A percentile compares a stretch with the other conserved stretches of the same genome.
Conservation (phyloP, 2,888 invertebrate species). For the Sialis fuliginosa region DNA sequence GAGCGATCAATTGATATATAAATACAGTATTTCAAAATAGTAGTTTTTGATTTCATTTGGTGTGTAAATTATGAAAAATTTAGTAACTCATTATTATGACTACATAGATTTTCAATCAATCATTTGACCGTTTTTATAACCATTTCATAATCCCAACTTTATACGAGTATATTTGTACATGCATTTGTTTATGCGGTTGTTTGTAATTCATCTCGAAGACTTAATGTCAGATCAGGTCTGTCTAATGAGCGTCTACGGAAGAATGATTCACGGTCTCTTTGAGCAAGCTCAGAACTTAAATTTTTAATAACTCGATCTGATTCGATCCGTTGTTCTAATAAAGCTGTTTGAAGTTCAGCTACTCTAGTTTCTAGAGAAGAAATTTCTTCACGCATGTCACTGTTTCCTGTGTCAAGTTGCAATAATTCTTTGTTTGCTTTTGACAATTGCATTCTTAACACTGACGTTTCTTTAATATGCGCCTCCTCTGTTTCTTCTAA, state of each 20-base stretch:
- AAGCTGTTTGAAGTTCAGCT: slow-evolving; percentile 7
- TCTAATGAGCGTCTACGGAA: slow-evolving; percentile 3
- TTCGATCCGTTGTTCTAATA: slow-evolving; percentile 3
- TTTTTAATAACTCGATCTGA: slow-evolving; percentile 7
- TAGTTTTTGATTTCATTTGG: too few species aligned
- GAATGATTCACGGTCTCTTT: slow-evolving; percentile 2
- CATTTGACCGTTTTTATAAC: too few species aligned
- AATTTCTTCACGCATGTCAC: slow-evolving; percentile 51
- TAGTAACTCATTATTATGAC: too few species aligned
- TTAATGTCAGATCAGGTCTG: neutral
- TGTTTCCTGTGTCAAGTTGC: slow-evolving; percentile 47
- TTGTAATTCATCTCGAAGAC: slow-evolving; percentile 2
- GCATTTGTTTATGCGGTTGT: too few species aligned
- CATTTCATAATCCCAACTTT: too few species aligned
- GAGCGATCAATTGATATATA: too few species aligned
- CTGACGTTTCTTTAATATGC: slow-evolving; percentile 30
- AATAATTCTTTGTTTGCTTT: slow-evolving; percentile 36
- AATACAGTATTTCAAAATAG: too few species aligned
- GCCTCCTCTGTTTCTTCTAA: slow-evolving; percentile 28
- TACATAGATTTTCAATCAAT: too few species aligned
- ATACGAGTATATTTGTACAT: too few species aligned
- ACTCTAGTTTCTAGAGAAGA: slow-evolving; percentile 8
- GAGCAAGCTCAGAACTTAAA: slow-evolving; percentile 3
- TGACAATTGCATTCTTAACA: slow-evolving; percentile 31
- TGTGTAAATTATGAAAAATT: too few species aligned